Evolutionary conservation across 1,140 invertebrate species (phyloP).

Genomic region (Zaprionus capensis): DNA sequence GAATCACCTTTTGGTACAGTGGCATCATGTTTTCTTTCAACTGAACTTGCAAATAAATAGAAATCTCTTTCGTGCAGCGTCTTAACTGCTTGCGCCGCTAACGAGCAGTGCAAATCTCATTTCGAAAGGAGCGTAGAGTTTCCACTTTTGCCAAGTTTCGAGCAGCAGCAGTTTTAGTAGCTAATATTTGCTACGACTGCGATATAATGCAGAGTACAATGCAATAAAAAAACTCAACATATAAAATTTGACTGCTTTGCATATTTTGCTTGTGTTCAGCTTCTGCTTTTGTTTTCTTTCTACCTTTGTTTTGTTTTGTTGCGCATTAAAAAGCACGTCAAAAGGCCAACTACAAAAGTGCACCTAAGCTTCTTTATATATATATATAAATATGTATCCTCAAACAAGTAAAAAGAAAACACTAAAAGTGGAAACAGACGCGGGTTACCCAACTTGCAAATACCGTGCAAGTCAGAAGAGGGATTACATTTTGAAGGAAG

Average conservation of each 20-base stretch:
- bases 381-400: constrained; percentile 29
- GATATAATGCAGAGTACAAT: constrained; percentile 50
- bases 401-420: constrained; percentile 32
- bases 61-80: background rate
- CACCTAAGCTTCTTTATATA: constrained; percentile 66
- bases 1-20: too few species aligned
- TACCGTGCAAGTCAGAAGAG: background rate
- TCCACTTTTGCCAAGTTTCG: background rate
- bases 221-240: constrained; percentile 62
- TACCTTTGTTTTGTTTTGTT: constrained; percentile 22
- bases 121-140: background rate
- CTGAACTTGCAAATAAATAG: constrained; percentile 1
- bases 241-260: constrained; percentile 69
- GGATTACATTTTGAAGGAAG: too few species aligned
- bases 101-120: constrained; percentile 5
- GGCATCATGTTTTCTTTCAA: background rate
- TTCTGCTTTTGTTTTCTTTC: constrained; percentile 26
- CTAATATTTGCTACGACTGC: constrained; percentile 8
- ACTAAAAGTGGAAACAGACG: background rate
- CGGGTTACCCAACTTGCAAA: constrained; percentile 5
- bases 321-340: constrained; percentile 57
- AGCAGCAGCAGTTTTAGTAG: background rate
- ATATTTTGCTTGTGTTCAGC: constrained; percentile 37
- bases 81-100: background rate
- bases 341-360: constrained; percentile 73